Evolutionary conservation across 2,113 vertebrate genomes (phyloP).

Genomic region (Eulemur rufifrons): DNA sequence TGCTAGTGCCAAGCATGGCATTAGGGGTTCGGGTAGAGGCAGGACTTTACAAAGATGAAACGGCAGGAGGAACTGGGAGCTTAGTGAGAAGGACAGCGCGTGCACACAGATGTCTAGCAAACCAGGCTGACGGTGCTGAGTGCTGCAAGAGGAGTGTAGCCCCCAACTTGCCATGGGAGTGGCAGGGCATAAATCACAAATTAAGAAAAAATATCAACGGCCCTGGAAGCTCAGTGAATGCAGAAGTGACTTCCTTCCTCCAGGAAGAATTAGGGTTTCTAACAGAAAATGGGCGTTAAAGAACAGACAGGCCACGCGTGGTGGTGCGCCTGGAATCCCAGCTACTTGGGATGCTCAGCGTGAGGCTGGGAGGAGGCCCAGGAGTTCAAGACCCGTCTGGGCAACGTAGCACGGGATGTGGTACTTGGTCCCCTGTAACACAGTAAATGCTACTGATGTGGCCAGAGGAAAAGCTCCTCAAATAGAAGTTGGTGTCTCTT

Average conservation of each 20-base stretch:
- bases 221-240: not conserved
- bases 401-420: not conserved
- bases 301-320: not conserved
- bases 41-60: not conserved
- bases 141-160: rapidly evolving
- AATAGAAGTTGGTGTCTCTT: not conserved
- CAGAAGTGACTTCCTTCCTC: not conserved
- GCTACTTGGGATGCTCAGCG: no score
- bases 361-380: no score
- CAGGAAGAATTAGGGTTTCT: not conserved
- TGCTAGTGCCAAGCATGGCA: not conserved
- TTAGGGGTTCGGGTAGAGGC: not conserved
- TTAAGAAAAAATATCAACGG: not conserved
- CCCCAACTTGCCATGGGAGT: not conserved
- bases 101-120: not conserved
- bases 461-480: not conserved
- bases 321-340: no score
- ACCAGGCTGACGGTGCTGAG: not conserved
- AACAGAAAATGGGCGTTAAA: not conserved
- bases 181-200: no score
- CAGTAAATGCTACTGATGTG: not conserved
- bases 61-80: not conserved
- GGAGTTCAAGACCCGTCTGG: no score
- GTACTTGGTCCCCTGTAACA: not conserved
- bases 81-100: no score